Evolutionary conservation across 1,140 invertebrate species (phyloP), one percentile per base, ranked within the genome.

Genomic region (Muscidifurax raptorellus): DNA sequence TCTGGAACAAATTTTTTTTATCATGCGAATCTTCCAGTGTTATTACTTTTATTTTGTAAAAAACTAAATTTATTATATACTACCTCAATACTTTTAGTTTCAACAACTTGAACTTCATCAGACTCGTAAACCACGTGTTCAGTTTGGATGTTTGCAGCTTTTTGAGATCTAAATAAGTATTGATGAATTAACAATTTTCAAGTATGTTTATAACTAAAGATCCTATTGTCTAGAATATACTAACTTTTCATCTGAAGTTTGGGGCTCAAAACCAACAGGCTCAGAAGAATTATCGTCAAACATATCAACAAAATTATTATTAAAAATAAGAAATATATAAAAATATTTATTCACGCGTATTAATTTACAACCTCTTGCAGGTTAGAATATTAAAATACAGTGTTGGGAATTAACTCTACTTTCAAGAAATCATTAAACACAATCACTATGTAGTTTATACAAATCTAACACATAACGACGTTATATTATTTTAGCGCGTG

Each of bases 21-120:
- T 5, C 36, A 30, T 81, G 66, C 25, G 18, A 28, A 52, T 30
- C 40, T 76, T 28, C 69, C 32, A 3, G 18, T 52, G 52, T 79
- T 69, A 59, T 66, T 28, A 18, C 40, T 66, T 78, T 40, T 78
- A 72, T 36, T 72, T 75, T 28, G 66, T 5, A 69, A 18, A 47
- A 80, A 9, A 15, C 40, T 13, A 15, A 74, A 32, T 47, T 47
- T 71, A 72, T 36, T 22, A 79, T 64, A 32, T 27, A 82, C 79
- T 87, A 92, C 92, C 86, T 90, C 89, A 32, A 91, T 86, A 81
- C 72, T 90, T 86, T 86, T 90, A 40, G 86, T 90, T 79, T 91
- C 90, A 22, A 85, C 47, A 32, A 89, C 89, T 88, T 93, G 92
- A 3, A 86, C 84, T 32, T 87, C 75, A 32, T 88, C 85, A 13